Evolutionary conservation across 2,113 vertebrate species (phyloP), one percentile per base, ranked within the genome.

Genomic region (Sinocyclocheilus anshuiensis): DNA sequence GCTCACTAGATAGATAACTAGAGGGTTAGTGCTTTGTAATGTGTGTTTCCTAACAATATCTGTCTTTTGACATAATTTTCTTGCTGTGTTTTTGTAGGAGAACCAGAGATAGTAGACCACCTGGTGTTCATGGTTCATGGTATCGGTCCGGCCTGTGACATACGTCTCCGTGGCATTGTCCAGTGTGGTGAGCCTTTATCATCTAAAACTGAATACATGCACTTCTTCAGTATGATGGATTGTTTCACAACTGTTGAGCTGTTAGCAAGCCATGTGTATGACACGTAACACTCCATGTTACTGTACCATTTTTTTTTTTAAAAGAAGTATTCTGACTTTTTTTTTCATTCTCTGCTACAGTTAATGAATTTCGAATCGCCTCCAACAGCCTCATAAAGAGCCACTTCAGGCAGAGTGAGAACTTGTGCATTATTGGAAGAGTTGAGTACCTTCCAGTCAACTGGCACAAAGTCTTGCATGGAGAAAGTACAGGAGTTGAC

Each of bases 401-500:
- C 0, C 98, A 99, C 93, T 99, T 98, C 94, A 97, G 92, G 93
- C 95, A 93, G 72, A 95, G 95, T 13, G 96, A 96, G 90, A 95
- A 96, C 42, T 94, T 96, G 72, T 93, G 96, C 76, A 93, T 93
- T 79, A 93, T 98, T 2, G 97, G 97, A 39, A 94, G 96, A 9
- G 97, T 98, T 77, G 98, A 99, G 79, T 99, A 99, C 91, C 96
- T 99, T 22, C 98, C 98, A 0, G 97, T 99, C n/a, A 97, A 98
- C 92, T 99, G 98, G 98, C 97, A 99, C 93, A 97, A 94, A 61
- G 96, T 97, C 84, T 94, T 99, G 20, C 98, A 99, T 65, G 97
- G 97, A 61, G 95, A 96, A 77, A 95, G 92, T 72, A 99, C 97
- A 0, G 98, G 98, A 0, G 98, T 99, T 74, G 98, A 99, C 5